These are phyloP conservation scores for Priocnemis perturbator DNA, from an alignment of 2,888 invertebrate genomes.

Conservation along the genomic window DNA sequence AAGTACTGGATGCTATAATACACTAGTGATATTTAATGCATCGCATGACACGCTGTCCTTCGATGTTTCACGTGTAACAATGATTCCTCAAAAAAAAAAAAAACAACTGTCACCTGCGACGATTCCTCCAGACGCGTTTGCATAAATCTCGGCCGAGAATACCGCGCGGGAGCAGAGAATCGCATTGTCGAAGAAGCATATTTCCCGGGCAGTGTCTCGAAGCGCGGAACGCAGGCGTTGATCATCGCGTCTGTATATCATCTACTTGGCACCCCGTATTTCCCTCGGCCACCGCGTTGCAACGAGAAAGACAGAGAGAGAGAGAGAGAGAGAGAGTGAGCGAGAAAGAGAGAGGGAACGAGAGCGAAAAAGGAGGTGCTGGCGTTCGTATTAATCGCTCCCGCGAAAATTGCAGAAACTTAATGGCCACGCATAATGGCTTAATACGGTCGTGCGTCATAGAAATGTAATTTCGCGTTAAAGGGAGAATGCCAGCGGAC, in stretches of 20 bases:
- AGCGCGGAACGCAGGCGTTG: conserved; percentile 3
- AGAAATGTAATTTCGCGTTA: conserved; percentile 58
- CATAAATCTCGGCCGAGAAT: no score
- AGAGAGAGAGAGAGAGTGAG: no score
- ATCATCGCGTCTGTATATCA: conserved; percentile 1
- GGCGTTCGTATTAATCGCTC: conserved; percentile 56
- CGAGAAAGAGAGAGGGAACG: conserved; percentile 44
- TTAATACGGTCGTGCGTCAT: conserved; percentile 59
- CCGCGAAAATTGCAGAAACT: conserved; percentile 54
- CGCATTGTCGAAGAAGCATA: no score
- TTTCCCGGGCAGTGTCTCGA: not conserved
- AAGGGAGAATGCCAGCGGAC: conserved; percentile 35
- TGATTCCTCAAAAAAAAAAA: no score
- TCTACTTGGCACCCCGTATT: not conserved
- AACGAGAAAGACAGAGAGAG: conserved; percentile 5
- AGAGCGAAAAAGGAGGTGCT: conserved; percentile 31
- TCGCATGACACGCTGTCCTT: no score
- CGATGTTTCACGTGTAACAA: no score
- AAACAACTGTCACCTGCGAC: no score
- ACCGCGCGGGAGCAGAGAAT: no score
- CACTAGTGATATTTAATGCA: no score
- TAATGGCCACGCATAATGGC: conserved; percentile 54
- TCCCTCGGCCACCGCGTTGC: not conserved
- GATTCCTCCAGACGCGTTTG: no score
- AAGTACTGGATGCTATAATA: no score